These are phyloP conservation scores for Hemitrygon akajei DNA, from an alignment of 2,797 vertebrate genomes.

Conservation along the genomic window DNA sequence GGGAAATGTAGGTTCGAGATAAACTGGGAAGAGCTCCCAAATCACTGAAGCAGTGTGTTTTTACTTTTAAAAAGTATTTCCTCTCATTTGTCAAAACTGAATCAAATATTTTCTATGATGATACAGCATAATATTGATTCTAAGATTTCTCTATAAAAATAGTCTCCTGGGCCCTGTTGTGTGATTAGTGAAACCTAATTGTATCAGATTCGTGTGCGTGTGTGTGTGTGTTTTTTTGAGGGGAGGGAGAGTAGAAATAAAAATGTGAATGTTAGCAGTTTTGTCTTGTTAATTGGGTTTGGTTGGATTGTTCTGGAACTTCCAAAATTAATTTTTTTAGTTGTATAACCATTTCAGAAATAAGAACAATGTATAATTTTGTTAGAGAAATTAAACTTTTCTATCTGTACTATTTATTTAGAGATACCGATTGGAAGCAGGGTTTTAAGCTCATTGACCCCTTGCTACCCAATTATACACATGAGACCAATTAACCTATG, in stretches of 20 bases:
- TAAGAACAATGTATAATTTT: background rate
- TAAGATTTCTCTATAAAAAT: background rate
- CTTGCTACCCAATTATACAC: too few species aligned
- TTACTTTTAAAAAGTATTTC: background rate
- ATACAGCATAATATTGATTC: background rate
- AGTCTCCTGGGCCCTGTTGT: background rate
- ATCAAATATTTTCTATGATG: background rate
- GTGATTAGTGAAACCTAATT: background rate
- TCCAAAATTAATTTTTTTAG: too few species aligned
- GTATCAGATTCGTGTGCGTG: too few species aligned
- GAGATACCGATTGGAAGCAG: too few species aligned
- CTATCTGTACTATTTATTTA: background rate
- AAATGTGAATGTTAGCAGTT: background rate
- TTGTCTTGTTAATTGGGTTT: background rate
- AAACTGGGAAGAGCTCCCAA: background rate
- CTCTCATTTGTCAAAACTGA: too few species aligned
- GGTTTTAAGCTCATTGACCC: too few species aligned
- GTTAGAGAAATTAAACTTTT: background rate
- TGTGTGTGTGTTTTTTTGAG: background rate
- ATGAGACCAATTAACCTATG: too few species aligned
- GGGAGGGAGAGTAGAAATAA: background rate
- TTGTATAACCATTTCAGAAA: background rate
- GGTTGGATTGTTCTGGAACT: background rate
- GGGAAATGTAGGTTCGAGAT: background rate
- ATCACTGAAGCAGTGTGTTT: background rate